Conservation (phyloP, 2,113 vertebrate species). For the Urocolius indicus region DNA sequence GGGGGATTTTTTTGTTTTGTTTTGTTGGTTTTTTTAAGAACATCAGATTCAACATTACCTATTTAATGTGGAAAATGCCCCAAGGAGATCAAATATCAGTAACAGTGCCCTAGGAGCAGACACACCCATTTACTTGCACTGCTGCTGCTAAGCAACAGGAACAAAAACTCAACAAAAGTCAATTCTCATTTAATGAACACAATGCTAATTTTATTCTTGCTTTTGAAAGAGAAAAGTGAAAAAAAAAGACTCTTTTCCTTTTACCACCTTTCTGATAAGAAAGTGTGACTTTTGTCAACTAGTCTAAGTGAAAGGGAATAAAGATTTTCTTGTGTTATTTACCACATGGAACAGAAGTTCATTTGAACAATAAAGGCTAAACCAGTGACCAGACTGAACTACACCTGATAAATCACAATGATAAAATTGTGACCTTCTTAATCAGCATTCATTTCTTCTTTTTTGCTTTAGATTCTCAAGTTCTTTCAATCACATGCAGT, state of each 20-base stretch:
- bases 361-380: background rate
- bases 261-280: background rate
- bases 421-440: background rate
- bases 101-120: background rate
- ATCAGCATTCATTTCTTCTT: background rate
- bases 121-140: background rate
- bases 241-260: background rate
- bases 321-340: background rate
- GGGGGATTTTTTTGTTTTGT: background rate
- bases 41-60: background rate
- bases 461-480: background rate
- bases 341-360: background rate
- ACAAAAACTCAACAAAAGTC: background rate
- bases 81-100: background rate
- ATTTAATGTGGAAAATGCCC: background rate
- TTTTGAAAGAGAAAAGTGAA: background rate
- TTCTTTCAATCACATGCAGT: background rate
- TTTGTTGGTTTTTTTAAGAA: background rate
- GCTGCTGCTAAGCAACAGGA: conserved; percentile 49
- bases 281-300: background rate
- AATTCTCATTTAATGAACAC: background rate
- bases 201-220: background rate
- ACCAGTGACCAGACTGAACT: background rate
- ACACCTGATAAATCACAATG: background rate
- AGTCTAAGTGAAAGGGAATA: background rate